Evolutionary conservation across 37 sponge, comb jelly and placozoan genomes (phyloP).

Genomic region (Petrosia ficiformis): DNA sequence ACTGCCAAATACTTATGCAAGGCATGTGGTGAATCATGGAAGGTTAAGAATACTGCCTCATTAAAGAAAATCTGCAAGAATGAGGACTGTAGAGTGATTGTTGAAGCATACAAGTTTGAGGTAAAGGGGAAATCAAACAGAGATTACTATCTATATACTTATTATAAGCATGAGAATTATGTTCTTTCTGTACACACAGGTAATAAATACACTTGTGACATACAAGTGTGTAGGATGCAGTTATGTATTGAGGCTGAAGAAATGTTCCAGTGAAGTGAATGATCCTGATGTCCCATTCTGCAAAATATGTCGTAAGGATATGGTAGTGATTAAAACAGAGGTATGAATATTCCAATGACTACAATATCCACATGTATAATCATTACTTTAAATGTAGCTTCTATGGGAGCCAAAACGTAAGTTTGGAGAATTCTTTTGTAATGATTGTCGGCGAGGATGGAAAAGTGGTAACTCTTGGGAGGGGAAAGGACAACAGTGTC

Average conservation of each 20-base stretch:
- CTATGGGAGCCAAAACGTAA: not conserved
- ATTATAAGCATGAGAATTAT: not conserved
- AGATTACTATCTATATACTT: not conserved
- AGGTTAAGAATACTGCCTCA: conserved; percentile 7
- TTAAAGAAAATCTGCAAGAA: not conserved
- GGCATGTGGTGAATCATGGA: conserved; percentile 21
- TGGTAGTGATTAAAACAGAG: not conserved
- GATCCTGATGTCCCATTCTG: not conserved
- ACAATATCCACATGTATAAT: not conserved
- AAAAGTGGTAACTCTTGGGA: conserved; percentile 31
- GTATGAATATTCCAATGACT: not conserved
- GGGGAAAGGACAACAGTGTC: conserved; percentile 36
- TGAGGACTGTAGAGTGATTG: not conserved
- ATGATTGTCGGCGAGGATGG: conserved; percentile 24
- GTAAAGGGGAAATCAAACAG: too few species aligned
- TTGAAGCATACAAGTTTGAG: not conserved
- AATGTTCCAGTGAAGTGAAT: not conserved
- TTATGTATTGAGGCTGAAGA: not conserved
- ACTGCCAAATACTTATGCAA: conserved; percentile 28
- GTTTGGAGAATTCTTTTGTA: conserved; percentile 29
- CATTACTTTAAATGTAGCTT: not conserved
- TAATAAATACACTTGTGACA: not conserved
- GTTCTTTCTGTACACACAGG: not conserved
- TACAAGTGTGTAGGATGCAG: not conserved
- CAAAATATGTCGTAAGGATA: not conserved